Percentiles rank a stretch among this genome's conserved stretches.
Evolutionary conservation across 30 jellyfish, hydroid and myxozoan genomes (phyloP).

Genomic region (Sanderia malayensis): DNA sequence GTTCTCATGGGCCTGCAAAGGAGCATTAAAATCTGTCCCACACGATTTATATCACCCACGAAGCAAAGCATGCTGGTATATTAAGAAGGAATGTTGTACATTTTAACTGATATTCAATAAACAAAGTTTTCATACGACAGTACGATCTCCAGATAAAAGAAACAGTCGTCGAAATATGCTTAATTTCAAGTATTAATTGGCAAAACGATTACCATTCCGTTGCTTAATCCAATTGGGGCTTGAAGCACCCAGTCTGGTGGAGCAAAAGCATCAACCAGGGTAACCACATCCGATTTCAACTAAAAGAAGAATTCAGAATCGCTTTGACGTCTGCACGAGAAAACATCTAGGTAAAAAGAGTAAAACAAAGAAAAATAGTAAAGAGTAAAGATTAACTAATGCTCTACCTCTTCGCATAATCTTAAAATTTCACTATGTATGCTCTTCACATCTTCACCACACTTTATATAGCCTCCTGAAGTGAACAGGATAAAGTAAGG

Average conservation of each 20-base stretch:
- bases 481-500: no score
- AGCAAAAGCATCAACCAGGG: conserved; percentile 84
- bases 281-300: conserved; percentile 72
- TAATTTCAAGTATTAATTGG: not conserved
- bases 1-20: conserved; percentile 41
- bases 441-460: conserved; percentile 45
- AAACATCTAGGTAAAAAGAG: not conserved
- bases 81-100: no score
- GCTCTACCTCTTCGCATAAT: conserved; percentile 65
- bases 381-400: not conserved
- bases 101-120: no score
- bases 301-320: conserved; percentile 16
- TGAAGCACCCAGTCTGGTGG: conserved; percentile 92
- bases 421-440: conserved; percentile 54
- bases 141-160: no score
- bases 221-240: conserved; percentile 91
- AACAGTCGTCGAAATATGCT: no score
- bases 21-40: no score
- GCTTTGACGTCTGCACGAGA: no score
- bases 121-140: no score
- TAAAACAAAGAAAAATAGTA: not conserved
- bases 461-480: conserved; percentile 72
- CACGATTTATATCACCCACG: no score
- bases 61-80: no score
- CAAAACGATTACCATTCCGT: conserved; percentile 59